Evolutionary conservation across 2,888 invertebrate species (phyloP).

Genomic region (Oscheius onirici): DNA sequence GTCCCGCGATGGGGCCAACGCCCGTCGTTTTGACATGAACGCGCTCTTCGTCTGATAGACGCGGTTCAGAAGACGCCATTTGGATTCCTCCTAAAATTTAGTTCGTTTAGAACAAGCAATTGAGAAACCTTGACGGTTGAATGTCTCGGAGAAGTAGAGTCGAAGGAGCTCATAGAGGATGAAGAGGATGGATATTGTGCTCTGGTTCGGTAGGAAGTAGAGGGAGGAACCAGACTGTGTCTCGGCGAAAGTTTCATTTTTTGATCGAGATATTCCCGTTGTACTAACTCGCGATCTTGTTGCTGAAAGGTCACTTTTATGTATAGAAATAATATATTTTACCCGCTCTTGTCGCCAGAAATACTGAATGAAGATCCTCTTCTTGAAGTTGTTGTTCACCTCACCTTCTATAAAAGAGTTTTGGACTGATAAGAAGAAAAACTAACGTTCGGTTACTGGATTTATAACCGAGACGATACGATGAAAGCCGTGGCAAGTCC

Average conservation of each 20-base stretch:
- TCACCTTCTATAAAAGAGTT: constrained; percentile 41
- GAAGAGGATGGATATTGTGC: constrained; percentile 23
- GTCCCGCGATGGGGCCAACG: neutral
- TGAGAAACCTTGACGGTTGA: constrained; percentile 11
- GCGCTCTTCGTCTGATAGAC: constrained; percentile 25
- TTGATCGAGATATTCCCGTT: constrained; percentile 27
- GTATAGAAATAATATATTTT: neutral
- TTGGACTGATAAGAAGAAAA: neutral
- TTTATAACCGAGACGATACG: constrained; percentile 63
- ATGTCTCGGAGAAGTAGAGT: constrained; percentile 21
- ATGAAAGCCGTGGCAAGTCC: constrained; percentile 60
- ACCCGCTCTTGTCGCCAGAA: constrained; percentile 59
- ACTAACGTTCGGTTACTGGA: constrained; percentile 49
- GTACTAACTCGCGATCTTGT: constrained; percentile 28
- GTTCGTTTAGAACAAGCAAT: neutral
- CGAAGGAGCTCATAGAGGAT: constrained; percentile 26
- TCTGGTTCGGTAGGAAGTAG: constrained; percentile 8
- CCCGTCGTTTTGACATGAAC: constrained; percentile 23
- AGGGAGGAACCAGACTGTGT: constrained; percentile 32
- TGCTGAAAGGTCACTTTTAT: constrained; percentile 13
- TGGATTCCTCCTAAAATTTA: constrained; percentile 23
- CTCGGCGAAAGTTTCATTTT: constrained; percentile 24
- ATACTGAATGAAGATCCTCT: constrained; percentile 62
- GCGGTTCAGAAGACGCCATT: constrained; percentile 25
- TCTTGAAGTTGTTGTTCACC: constrained; percentile 41